Evolutionary conservation across 2,113 vertebrate species (phyloP), one percentile per base, ranked within the genome.

Genomic region (Neotoma lepida): DNA sequence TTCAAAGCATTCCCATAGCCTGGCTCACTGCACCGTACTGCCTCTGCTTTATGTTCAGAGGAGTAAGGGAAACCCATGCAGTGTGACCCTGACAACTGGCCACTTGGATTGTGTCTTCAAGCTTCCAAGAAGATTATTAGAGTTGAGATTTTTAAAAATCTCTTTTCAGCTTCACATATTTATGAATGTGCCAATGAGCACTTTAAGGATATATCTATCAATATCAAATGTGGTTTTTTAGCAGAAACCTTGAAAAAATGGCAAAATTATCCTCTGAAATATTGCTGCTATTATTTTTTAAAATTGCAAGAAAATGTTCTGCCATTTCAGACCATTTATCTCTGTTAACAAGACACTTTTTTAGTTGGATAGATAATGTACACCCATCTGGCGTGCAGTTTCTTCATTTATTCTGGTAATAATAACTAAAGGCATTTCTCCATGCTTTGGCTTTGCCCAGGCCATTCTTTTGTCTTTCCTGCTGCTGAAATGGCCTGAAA

Each of bases 281-380:
- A 95, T 97, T 66, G 92, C 82, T 39, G 92, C 93, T 93, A 96
- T 97, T 97, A 97, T 97, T 97, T 88, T 96, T 98, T 97, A 88
- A 97, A 95, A 96, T 95, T 96, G 91, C 76, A 94, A 96, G 96
- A 97, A 98, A 97, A 93, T 96, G 82, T 96, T 93, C 93, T 97
- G 97, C 93, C 39, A 97, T 97, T 97, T 97, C 96, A 95, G 86
- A 97, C 68, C 95, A 97, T 95, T 98, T 97, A 97, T 96, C 95
- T 97, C 94, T 58, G 97, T 95, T 95, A 95, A 61, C 90, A 95
- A 96, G 97, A 93, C 9, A 96, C 95, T 97, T 97, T 97, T 96
- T 97, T 97, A 97, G 98, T 98, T 97, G 93, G 96, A 97, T 97
- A 98, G 98, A 98, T 97, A 98, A 97, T 97, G 95, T 96, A 97